Base-by-base conservation (phyloP, 1,140 invertebrate genomes). In the Drosophila virilis region DNA sequence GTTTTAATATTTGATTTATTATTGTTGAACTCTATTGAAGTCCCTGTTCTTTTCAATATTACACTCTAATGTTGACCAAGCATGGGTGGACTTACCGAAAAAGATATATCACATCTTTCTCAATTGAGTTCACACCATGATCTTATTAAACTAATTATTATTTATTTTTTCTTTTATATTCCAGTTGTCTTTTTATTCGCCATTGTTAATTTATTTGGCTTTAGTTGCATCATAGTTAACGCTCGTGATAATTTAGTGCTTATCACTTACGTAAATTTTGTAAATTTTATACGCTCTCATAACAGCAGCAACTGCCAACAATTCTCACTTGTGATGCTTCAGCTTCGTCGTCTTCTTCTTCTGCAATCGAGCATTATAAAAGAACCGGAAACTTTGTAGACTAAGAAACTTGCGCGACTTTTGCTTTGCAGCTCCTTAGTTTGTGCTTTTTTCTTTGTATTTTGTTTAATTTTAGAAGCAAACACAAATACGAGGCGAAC, bases 391-490 rank as follows among this genome's bases (percentile, higher is more conserved):
- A 81, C 79, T 81, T 81, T 74, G 37, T 72, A 81, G 79, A 81
- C 79, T 43, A 74, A n/a, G 42, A 57, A 42, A 71, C 68, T 74
- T 76, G 46, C 37, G 51, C 60, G 60, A 43, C 60, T 51, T 62
- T 51, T 51, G 60, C 43, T 46, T 42, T n/a, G 13, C 40, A 55
- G 43, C 60, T 67, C 43, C n/a, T 55, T 33, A 61, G 45, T 69
- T 58, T 71, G 45, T 32, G 55, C 43, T 38, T 45, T 40, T 55
- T 68, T 68, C 35, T 46, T 78, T 67, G 80, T 60, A 84, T 84
- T 79, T 69, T 84, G 80, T 79, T 84, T 79, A 84, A 83, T 83
- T 83, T 83, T 77, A 66, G 45, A 83, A 79, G 80, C 73, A 83
- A 83, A 83, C 68, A 83, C 80, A 84, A 83, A 79, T 79, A 83